Conservation (phyloP, 1,140 invertebrate genomes). For the Telenomus remus region DNA sequence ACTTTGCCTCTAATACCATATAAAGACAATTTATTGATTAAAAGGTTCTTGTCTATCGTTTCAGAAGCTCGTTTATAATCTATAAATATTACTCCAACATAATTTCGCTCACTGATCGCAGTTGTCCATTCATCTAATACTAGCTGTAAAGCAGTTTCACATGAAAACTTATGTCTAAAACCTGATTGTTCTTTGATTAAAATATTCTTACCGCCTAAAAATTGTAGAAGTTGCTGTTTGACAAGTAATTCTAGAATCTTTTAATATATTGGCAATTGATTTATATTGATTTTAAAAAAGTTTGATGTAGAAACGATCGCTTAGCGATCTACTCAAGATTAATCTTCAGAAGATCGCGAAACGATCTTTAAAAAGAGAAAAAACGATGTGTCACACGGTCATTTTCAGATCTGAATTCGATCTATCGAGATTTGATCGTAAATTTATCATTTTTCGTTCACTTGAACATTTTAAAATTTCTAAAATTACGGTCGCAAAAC, state of each 20-base stretch:
- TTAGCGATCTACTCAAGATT: too few relatives aligned
- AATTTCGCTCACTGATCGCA: slow-evolving; percentile 16
- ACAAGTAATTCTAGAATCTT: slow-evolving; percentile 36
- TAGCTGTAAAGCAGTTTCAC: slow-evolving; percentile 24
- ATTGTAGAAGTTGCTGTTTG: slow-evolving; percentile 23
- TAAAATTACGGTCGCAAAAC: too few relatives aligned
- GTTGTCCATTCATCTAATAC: slow-evolving; percentile 25
- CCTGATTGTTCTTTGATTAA: slow-evolving; percentile 38
- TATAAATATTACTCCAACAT: slow-evolving; percentile 32
- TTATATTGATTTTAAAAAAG: too few relatives aligned
- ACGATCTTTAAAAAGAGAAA: too few relatives aligned
- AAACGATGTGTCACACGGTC: too few relatives aligned
- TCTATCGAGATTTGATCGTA: too few relatives aligned
- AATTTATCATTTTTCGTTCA: too few relatives aligned
- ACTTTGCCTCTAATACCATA: slow-evolving; percentile 8
- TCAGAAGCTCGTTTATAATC: slow-evolving; percentile 31
- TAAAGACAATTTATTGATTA: slow-evolving; percentile 26
- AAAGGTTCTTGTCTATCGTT: slow-evolving; percentile 20
- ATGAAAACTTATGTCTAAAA: slow-evolving; percentile 14
- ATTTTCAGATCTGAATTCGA: too few relatives aligned
- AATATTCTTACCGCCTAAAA: slow-evolving; percentile 27
- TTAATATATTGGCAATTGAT: slow-evolving; percentile 28
- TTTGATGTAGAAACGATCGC: too few relatives aligned
- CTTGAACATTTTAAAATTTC: too few relatives aligned
- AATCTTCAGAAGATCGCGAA: too few relatives aligned